A percentile compares a stretch with the other conserved stretches of the same genome.
phyloP scores from a whole-genome alignment of 2,113 vertebrate genomes.

The Seriola aureovittata region DNA sequence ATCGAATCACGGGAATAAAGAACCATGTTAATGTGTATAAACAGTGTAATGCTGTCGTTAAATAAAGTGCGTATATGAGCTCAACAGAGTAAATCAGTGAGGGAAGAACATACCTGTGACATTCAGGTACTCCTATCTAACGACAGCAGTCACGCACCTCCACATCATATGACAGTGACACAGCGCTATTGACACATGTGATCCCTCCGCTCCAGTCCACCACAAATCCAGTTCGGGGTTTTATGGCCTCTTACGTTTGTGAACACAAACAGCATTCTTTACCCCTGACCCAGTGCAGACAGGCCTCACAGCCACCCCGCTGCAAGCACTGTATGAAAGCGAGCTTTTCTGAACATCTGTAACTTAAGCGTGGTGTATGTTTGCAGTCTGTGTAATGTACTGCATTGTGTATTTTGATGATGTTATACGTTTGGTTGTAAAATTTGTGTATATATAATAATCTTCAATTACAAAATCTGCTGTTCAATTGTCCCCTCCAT shows the following conservation, averaged over 20 bases:
- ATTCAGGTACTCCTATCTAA: background rate
- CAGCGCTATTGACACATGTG: background rate
- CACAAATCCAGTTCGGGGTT: constrained; percentile 49
- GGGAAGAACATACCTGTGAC: background rate
- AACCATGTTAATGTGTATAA: background rate
- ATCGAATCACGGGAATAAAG: background rate
- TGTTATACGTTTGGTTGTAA: background rate
- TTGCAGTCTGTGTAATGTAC: background rate
- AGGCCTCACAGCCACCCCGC: background rate
- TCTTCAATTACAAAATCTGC: background rate
- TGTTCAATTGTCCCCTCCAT: background rate
- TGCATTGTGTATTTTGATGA: background rate
- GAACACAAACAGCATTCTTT: constrained; percentile 44
- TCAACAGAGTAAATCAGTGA: background rate
- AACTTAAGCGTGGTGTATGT: background rate
- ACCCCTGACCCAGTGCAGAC: constrained; percentile 49
- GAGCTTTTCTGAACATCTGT: background rate
- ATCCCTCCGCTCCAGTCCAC: background rate
- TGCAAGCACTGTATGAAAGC: background rate
- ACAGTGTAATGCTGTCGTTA: background rate
- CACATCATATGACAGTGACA: constrained; percentile 63
- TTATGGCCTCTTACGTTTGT: background rate
- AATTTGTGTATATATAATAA: background rate
- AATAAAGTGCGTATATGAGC: background rate
- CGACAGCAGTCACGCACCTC: constrained; percentile 9